A percentile compares a stretch with the other conserved stretches of the same genome.
Conservation (phyloP, 2,113 vertebrate genomes). For the Pampusana beccarii region DNA sequence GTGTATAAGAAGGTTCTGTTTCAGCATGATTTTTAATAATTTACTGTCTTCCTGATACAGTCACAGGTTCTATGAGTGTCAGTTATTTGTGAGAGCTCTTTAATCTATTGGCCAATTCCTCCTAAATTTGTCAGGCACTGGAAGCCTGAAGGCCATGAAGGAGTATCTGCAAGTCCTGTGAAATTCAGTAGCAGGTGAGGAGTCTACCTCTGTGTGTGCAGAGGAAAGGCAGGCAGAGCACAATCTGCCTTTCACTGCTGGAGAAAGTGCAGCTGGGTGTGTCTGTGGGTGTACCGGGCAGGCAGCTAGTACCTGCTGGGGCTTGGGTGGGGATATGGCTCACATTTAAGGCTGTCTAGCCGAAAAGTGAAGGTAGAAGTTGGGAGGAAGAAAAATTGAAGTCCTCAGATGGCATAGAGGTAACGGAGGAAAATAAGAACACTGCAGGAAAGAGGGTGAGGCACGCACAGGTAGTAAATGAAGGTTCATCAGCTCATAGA, state of each 20-base stretch:
- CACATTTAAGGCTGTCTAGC: neutral
- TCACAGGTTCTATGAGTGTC: neutral
- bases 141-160: neutral
- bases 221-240: neutral
- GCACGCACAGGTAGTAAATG: neutral
- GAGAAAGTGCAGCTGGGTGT: neutral
- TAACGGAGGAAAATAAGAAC: neutral
- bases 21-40: neutral
- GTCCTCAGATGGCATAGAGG: neutral
- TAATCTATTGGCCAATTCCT: neutral
- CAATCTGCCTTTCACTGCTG: neutral
- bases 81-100: neutral
- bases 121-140: neutral
- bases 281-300: neutral
- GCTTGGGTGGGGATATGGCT: rapidly evolving
- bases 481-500: neutral
- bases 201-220: rapidly evolving
- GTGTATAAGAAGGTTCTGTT: neutral
- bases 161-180: neutral
- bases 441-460: neutral
- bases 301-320: neutral
- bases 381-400: neutral
- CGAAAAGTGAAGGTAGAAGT: neutral
- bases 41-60: neutral
- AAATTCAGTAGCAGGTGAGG: neutral